Evolutionary conservation across 2,888 invertebrate genomes (phyloP).

Genomic region (Pseudococcus longispinus): DNA sequence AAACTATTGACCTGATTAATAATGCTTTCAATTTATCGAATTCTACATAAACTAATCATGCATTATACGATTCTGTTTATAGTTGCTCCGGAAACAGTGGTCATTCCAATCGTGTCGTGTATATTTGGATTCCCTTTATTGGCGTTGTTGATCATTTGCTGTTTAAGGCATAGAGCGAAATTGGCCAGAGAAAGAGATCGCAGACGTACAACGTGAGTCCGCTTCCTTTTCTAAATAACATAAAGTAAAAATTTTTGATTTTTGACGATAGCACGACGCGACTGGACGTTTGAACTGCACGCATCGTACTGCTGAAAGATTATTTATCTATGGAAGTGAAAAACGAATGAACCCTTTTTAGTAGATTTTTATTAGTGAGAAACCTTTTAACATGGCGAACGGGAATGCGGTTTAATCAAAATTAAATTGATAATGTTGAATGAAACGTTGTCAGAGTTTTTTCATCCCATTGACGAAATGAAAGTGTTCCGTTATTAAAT

Average conservation of each 20-base stretch:
- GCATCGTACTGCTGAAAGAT: background rate
- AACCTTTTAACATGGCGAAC: background rate
- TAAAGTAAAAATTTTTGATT: background rate
- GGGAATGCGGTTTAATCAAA: background rate
- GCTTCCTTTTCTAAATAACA: background rate
- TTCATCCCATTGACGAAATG: background rate
- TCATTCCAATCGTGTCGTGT: conserved; percentile 87
- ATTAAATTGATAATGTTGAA: conserved; percentile 6
- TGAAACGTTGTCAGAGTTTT: conserved; percentile 8
- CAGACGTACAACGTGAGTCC: conserved; percentile 66
- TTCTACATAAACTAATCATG: background rate
- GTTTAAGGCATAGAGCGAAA: conserved; percentile 81
- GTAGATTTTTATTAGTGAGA: background rate
- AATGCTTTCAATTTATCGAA: no score
- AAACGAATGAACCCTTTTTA: background rate
- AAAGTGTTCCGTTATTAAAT: conserved; percentile 4
- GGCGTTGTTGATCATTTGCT: conserved; percentile 86
- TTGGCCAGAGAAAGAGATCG: conserved; percentile 82
- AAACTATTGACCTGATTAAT: no score
- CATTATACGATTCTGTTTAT: conserved; percentile 62
- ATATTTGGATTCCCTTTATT: conserved; percentile 87
- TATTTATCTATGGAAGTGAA: background rate
- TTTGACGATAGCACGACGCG: background rate
- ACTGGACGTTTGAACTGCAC: background rate
- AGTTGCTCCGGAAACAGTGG: conserved; percentile 88